Conservation (phyloP, 92 coral and sea anemone species). For the Parazoanthus atlanticus region DNA sequence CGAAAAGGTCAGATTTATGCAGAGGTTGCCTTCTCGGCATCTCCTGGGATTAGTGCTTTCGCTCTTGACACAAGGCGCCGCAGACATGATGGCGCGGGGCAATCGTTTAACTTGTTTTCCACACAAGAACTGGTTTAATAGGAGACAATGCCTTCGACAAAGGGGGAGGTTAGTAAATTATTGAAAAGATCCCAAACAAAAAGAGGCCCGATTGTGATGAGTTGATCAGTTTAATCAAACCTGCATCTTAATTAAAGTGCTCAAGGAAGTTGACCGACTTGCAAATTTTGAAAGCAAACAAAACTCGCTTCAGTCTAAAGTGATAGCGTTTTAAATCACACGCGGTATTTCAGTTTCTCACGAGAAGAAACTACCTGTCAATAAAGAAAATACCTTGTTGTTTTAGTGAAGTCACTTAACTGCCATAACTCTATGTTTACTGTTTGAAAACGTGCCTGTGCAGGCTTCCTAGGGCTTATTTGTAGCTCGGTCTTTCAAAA, state of each 20-base stretch:
- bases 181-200: conserved; percentile 43
- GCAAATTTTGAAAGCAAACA: conserved; percentile 43
- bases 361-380: neutral
- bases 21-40: neutral
- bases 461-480: neutral
- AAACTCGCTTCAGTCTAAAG: neutral
- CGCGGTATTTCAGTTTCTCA: neutral
- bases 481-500: neutral
- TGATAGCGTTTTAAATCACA: neutral
- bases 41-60: conserved; percentile 14
- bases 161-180: conserved; percentile 33
- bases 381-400: neutral
- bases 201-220: conserved; percentile 18
- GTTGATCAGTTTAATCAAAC: conserved; percentile 46
- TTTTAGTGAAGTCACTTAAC: neutral
- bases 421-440: neutral
- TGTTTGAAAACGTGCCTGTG: neutral
- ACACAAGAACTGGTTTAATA: conserved; percentile 36
- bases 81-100: conserved; percentile 45
- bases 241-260: conserved; percentile 40
- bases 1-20: neutral
- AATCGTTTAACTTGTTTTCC: conserved; percentile 19
- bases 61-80: neutral
- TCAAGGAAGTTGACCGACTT: conserved; percentile 35
- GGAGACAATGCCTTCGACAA: conserved; percentile 32